These are phyloP conservation scores for Latrodectus elegans DNA, from an alignment of 2,888 invertebrate genomes.

Conservation along the genomic window DNA sequence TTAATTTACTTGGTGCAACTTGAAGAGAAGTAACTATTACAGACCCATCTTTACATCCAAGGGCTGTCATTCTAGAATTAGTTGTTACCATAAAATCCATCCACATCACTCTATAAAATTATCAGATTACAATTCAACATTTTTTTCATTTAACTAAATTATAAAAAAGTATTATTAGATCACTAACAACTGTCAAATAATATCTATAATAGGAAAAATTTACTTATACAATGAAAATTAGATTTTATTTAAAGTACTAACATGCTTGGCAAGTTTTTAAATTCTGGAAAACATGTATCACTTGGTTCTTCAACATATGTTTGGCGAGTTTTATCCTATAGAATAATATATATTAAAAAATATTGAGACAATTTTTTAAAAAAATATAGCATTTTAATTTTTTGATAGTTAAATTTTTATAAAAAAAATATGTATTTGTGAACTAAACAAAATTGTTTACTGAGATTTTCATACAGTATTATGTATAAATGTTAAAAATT, in stretches of 20 bases:
- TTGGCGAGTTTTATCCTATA: slow-evolving; percentile 78
- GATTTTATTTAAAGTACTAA: slow-evolving; percentile 18
- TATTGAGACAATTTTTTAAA: background rate
- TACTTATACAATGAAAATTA: background rate
- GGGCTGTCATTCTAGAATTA: slow-evolving; percentile 77
- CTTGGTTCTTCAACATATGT: slow-evolving; percentile 79
- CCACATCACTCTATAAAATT: slow-evolving; percentile 74
- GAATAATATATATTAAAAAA: background rate
- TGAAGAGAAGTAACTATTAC: slow-evolving; percentile 78
- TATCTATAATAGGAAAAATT: background rate
- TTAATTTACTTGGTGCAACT: slow-evolving; percentile 73
- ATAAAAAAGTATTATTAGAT: background rate
- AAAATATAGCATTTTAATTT: too few relatives aligned
- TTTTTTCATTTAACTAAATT: background rate
- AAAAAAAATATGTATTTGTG: too few relatives aligned
- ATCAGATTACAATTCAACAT: background rate
- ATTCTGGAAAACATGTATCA: slow-evolving; percentile 80
- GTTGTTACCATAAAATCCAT: slow-evolving; percentile 72
- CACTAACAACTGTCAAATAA: background rate
- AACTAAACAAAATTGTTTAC: too few relatives aligned
- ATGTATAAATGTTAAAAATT: too few relatives aligned
- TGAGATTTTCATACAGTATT: too few relatives aligned
- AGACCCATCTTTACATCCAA: slow-evolving; percentile 81
- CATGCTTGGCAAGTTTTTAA: slow-evolving; percentile 76
- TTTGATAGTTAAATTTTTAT: too few relatives aligned